Conservation (phyloP, 1,140 invertebrate species). For the Sycobia sp. region DNA sequence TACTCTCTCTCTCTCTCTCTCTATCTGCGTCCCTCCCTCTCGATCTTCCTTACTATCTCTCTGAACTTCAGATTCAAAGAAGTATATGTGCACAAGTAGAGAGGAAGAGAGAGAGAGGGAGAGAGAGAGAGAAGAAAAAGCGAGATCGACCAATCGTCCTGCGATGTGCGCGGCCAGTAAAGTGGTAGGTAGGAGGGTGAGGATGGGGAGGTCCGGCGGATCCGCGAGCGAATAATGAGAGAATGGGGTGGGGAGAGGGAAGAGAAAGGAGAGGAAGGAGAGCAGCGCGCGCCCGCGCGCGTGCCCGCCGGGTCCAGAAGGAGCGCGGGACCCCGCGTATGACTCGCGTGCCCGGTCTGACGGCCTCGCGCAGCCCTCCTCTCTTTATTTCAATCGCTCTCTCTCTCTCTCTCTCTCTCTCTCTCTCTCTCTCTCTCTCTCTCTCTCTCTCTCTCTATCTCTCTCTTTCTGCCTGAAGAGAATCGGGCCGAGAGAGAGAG, state of each 20-base stretch:
- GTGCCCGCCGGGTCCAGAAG: no score
- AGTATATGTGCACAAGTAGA: no score
- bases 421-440: no score
- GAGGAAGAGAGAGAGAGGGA: no score
- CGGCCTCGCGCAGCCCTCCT: conserved; percentile 49
- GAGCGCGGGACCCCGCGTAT: conserved; percentile 49
- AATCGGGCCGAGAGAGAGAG: no score
- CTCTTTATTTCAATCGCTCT: not conserved
- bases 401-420: no score
- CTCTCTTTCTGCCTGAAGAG: no score
- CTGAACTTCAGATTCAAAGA: no score
- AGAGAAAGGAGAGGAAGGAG: conserved; percentile 27
- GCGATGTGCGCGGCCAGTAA: conserved; percentile 6
- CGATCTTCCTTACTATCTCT: no score
- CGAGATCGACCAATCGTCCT: conserved; percentile 46
- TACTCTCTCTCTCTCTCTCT: no score
- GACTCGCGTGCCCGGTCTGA: conserved; percentile 52
- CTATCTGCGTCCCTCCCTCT: no score
- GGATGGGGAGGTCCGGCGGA: conserved; percentile 18
- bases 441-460: no score
- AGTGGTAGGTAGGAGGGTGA: conserved; percentile 7
- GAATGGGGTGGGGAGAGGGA: not conserved
- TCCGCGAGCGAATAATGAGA: conserved; percentile 8
- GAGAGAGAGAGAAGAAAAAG: not conserved
- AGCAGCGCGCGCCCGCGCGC: conserved; percentile 51